A percentile compares a stretch with the other conserved stretches of the same genome.
Conservation (phyloP, 2,888 invertebrate species). For the Saturnia pavonia region DNA sequence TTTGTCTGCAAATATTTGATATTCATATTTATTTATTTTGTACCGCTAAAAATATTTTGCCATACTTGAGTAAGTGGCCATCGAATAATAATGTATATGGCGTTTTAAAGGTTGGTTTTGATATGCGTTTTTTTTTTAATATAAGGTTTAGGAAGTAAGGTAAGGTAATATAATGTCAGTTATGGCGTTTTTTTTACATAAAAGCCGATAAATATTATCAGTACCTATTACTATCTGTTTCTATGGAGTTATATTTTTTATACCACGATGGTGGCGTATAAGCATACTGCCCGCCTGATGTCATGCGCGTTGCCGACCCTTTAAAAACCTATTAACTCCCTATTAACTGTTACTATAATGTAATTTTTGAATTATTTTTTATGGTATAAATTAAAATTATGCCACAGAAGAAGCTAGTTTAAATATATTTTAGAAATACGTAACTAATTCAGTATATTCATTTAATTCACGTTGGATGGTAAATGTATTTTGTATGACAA, state of each 20-base stretch:
- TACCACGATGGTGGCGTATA: no score
- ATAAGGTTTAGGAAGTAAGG: neutral
- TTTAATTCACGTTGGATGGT: neutral
- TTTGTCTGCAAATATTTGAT: neutral
- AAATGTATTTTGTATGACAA: neutral
- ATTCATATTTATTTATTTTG: constrained; percentile 2
- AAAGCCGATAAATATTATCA: neutral
- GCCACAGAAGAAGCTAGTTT: neutral
- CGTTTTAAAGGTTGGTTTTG: neutral
- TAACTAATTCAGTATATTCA: neutral
- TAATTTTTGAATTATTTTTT: neutral
- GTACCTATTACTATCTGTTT: neutral
- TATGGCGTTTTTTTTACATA: no score
- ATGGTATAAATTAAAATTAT: neutral
- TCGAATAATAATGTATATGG: neutral
- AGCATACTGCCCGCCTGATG: no score
- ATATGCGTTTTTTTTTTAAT: neutral
- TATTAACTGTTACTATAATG: no score
- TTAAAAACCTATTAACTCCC: no score
- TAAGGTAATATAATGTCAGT: neutral
- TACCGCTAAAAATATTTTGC: neutral
- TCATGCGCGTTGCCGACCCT: no score
- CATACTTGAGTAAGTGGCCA: neutral
- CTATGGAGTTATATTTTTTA: neutral
- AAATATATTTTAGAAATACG: neutral